Evolutionary conservation across 2,888 invertebrate species (phyloP).

Genomic region (Matsumyia berberina): DNA sequence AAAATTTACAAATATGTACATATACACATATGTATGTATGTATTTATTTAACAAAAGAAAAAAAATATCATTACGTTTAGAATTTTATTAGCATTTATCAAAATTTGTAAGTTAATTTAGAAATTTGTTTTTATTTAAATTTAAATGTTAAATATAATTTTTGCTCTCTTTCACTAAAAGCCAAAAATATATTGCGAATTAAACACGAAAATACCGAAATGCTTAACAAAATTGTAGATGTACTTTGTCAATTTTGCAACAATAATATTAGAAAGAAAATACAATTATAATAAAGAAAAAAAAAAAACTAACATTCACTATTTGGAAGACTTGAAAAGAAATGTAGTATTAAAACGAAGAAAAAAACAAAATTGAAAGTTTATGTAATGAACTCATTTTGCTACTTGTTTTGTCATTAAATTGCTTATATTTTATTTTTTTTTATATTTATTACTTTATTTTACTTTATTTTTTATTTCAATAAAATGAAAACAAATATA

Average conservation of each 20-base stretch:
- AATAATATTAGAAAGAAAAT: slow-evolving; percentile 32
- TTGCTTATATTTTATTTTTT: slow-evolving; percentile 47
- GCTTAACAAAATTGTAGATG: slow-evolving; percentile 62
- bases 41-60: neutral
- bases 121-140: neutral
- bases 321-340: slow-evolving; percentile 48
- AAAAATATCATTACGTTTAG: neutral
- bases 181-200: slow-evolving; percentile 35
- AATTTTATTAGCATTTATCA: slow-evolving; percentile 31
- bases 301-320: slow-evolving; percentile 47
- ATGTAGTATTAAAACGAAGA: slow-evolving; percentile 54
- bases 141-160: neutral
- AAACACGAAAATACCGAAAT: slow-evolving; percentile 29
- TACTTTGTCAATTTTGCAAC: slow-evolving; percentile 68
- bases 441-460: slow-evolving; percentile 68
- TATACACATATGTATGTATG: neutral
- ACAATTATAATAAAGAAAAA: slow-evolving; percentile 16
- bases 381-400: slow-evolving; percentile 42
- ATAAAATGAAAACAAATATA: slow-evolving; percentile 62
- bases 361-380: slow-evolving; percentile 6
- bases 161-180: slow-evolving; percentile 40
- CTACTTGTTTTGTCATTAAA: slow-evolving; percentile 49
- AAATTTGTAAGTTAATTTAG: neutral
- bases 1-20: neutral
- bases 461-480: slow-evolving; percentile 10